A percentile compares a stretch with the other conserved stretches of the same genome.
Conservation (phyloP, 2,797 vertebrate species). For the Mallotus villosus region DNA sequence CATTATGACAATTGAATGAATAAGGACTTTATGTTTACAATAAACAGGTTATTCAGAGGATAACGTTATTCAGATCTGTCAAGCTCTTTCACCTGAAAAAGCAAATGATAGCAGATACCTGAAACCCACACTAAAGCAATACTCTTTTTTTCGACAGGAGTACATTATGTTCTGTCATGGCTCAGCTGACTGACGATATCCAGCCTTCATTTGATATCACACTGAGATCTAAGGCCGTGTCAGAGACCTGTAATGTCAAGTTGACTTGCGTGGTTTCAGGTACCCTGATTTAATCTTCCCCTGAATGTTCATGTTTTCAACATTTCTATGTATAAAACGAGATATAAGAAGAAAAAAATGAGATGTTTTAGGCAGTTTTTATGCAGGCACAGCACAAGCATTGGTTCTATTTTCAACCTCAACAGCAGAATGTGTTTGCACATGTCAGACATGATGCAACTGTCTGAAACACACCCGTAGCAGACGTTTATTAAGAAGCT, state of each 20-base stretch:
- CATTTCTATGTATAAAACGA: not conserved
- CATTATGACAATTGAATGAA: slow-evolving; percentile 9
- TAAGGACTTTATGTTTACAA: slow-evolving; percentile 14
- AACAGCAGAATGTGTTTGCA: slow-evolving; percentile 28
- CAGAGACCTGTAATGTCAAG: slow-evolving; percentile 90
- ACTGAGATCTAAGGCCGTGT: slow-evolving; percentile 92
- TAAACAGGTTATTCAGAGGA: slow-evolving; percentile 7
- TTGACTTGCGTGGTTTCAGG: slow-evolving; percentile 96
- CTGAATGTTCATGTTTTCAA: not conserved
- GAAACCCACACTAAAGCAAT: slow-evolving; percentile 16
- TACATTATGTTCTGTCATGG: slow-evolving; percentile 96
- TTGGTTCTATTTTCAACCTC: slow-evolving; percentile 4
- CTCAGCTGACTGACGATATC: slow-evolving; percentile 95
- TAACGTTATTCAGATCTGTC: not conserved
- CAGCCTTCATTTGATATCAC: slow-evolving; percentile 96
- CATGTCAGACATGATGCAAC: slow-evolving; percentile 45
- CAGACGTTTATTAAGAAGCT: slow-evolving; percentile 10
- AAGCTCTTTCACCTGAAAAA: not conserved
- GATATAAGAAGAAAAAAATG: not conserved
- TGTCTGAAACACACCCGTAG: slow-evolving; percentile 15
- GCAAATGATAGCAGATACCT: not conserved
- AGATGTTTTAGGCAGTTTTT: not conserved
- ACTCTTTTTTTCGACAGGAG: slow-evolving; percentile 79
- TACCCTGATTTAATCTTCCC: slow-evolving; percentile 56
- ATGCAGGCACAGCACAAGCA: slow-evolving; percentile 1